Conservation (phyloP, 2,888 invertebrate species). For the Torymus texanus region DNA sequence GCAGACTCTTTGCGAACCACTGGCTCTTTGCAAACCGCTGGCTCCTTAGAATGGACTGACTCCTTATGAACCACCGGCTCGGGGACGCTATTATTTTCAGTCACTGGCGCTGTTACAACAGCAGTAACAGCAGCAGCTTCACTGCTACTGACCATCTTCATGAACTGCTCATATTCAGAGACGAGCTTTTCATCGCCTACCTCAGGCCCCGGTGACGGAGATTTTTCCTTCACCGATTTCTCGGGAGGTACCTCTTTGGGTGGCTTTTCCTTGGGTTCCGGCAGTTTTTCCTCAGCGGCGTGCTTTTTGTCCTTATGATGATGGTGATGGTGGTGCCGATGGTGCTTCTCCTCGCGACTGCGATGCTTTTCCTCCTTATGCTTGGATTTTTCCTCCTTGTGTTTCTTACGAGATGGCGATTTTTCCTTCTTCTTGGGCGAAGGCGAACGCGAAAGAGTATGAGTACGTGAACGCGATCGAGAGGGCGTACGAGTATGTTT, state of each 20-base stretch:
- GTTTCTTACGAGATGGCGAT: constrained; percentile 47
- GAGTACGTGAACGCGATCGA: constrained; percentile 19
- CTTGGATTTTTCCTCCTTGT: constrained; percentile 43
- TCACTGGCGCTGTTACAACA: no score
- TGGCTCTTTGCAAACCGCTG: no score
- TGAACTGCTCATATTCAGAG: constrained; percentile 79
- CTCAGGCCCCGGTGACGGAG: constrained; percentile 49
- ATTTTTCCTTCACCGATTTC: constrained; percentile 28
- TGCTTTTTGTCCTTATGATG: constrained; percentile 48
- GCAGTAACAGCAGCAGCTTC: no score
- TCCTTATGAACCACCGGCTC: no score
- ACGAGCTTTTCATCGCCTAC: constrained; percentile 71
- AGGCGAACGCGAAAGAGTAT: constrained; percentile 29
- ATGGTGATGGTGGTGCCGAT: constrained; percentile 44
- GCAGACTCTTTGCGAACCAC: not conserved
- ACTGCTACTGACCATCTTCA: constrained; percentile 74
- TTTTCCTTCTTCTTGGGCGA: constrained; percentile 48
- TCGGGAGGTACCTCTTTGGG: not conserved
- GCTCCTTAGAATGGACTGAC: no score
- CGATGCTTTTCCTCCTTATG: constrained; percentile 20
- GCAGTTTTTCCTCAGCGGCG: not conserved
- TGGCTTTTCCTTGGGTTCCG: not conserved
- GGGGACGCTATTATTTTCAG: no score
- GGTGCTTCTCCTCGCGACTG: constrained; percentile 45
- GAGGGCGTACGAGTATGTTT: constrained; percentile 39